Evolutionary conservation across 37 sponge, comb jelly and placozoan genomes (phyloP), one percentile per base, ranked within the genome.

Genomic region (Cladorhizidae sp.): DNA sequence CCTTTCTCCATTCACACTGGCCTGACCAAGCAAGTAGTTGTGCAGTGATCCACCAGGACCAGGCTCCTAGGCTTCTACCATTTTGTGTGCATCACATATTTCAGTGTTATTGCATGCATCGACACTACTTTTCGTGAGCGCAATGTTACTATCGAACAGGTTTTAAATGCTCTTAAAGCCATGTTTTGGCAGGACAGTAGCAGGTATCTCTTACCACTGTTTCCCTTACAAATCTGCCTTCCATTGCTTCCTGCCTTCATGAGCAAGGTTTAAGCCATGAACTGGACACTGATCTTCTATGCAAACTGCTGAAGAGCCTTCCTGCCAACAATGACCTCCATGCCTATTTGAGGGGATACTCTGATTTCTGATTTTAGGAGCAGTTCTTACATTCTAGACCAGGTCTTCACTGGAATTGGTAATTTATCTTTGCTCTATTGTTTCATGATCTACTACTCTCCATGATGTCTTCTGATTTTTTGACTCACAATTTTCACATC

Each of bases 201-300:
- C 64, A 20, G 31, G 21, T 63, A 23, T 25, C 12, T 23, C 17
- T 63, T 63, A 15, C 64, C 8, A n/a, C n/a, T n/a, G 9, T 26
- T 28, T 26, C n/a, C 1, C 26, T 77, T 20, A 22, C 42, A 25
- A 64, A 65, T 45, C 32, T 79, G 23, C 70, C 70, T 17, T 49
- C 80, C 23, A 35, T 79, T n/a, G 18, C 17, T 67, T 35, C 37
- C 28, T 50, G 51, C 36, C 54, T 79, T 39, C 55, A 33, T 32
- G n/a, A 49, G 31, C 35, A 23, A 17, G 23, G 56, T 20, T 18
- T 67, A 21, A 67, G 80, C 54, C 68, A 79, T 50, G 80, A 67
- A 32, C 29, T 32, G 21, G 80, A 79, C 15, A 25, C 36, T 20
- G 80, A 79, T 25, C 37, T 79, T 40, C 57, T 79, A 23, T 79